Evolutionary conservation across 64 coral and sea anemone genomes (phyloP), one percentile per base, ranked within the genome.

Genomic region (Porites lutea): DNA sequence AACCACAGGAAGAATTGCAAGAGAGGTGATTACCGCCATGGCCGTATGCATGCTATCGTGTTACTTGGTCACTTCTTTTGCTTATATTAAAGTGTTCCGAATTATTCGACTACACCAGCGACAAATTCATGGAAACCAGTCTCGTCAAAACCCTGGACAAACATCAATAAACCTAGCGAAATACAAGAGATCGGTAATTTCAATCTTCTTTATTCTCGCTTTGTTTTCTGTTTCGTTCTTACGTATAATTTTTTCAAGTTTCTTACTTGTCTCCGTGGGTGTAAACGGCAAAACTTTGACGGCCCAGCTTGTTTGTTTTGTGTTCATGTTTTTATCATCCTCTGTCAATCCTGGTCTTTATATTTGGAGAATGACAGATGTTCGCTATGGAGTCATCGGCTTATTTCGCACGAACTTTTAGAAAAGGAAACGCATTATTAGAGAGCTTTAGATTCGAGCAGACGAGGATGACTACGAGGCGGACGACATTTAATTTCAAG

Each of bases 291-390:
- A 37, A 37, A 37, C 27, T 37, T 37, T 37, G 27, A 37, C 0
- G 27, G 27, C 27, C 27, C 27, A 37, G 27, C 27, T 37, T 37
- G 27, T 37, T 37, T 37, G 27, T 37, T 37, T 37, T 37, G 27
- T 37, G 27, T 37, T 37, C 27, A 37, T 37, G 27, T 37, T 37
- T 37, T 37, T 37, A 37, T 37, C 27, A 37, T 37, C 27, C 13
- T 71, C 68, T 10, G 20, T 71, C 43, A 71, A 71, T 71, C 68
- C 68, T 71, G 10, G 21, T 22, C 68, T 71, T 71, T 71, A 71
- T 71, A 12, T 71, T 20, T 71, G 68, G 22, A 71, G 68, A 71
- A 71, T 71, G 68, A 71, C 8, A 22, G 68, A 71, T 22, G 43
- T 71, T 37, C n/a, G 68, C 12, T 2, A 22, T 27, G 27, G 27